Percentiles rank a stretch among this genome's conserved stretches.
Evolutionary conservation across 2,888 invertebrate genomes (phyloP).

Genomic region (Tromatobia lineatoria): DNA sequence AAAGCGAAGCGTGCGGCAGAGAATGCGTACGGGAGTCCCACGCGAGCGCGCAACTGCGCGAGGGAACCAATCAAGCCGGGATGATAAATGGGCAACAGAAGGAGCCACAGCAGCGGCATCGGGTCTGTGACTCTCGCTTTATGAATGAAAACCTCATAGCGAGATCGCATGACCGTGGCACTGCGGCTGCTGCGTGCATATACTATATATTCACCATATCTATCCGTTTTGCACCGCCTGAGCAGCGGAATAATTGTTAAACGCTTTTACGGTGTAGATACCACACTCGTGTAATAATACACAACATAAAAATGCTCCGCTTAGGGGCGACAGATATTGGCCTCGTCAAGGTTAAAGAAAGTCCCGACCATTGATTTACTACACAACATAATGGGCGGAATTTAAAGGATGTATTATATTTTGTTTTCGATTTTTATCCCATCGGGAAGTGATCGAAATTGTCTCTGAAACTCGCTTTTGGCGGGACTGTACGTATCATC

Average conservation of each 20-base stretch:
- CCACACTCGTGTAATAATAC: neutral
- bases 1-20: neutral
- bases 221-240: constrained; percentile 65
- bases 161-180: constrained; percentile 69
- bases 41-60: constrained; percentile 27
- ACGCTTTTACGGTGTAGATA: constrained; percentile 19
- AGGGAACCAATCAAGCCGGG: constrained; percentile 9
- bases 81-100: constrained; percentile 22
- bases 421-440: too few relatives aligned
- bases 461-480: too few relatives aligned
- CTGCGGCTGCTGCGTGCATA: constrained; percentile 13
- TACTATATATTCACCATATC: constrained; percentile 54
- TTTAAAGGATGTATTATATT: too few relatives aligned
- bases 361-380: too few relatives aligned
- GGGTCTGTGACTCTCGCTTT: constrained; percentile 70
- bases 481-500: too few relatives aligned
- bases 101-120: constrained; percentile 23
- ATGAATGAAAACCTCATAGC: constrained; percentile 75
- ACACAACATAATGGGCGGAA: too few relatives aligned
- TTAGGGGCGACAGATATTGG: too few relatives aligned
- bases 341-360: too few relatives aligned
- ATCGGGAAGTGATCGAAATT: too few relatives aligned
- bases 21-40: constrained; percentile 17
- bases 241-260: constrained; percentile 57
- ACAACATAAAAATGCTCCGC: too few relatives aligned